Evolutionary conservation across 2,888 invertebrate genomes (phyloP).

Genomic region (Psylliodes chrysocephalus): DNA sequence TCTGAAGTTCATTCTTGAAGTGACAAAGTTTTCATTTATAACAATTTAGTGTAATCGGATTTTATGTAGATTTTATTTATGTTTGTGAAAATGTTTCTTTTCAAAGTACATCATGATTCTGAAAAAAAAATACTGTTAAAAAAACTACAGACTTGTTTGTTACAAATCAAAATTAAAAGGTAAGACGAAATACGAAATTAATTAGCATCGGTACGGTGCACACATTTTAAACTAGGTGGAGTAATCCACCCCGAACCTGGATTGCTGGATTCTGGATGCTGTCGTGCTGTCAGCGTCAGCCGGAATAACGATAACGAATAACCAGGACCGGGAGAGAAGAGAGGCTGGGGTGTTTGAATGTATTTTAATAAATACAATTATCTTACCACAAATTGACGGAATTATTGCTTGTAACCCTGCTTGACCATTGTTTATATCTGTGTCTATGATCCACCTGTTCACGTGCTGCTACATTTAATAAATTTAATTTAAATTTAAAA

Average conservation of each 20-base stretch:
- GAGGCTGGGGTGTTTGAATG: not conserved
- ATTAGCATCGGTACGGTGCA: conserved; percentile 1
- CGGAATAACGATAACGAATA: not conserved
- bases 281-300: not conserved
- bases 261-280: not conserved
- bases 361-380: not conserved
- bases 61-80: not conserved
- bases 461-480: not conserved
- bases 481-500: conserved; percentile 12
- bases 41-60: not conserved
- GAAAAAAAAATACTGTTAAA: not conserved
- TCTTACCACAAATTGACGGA: conserved; percentile 10
- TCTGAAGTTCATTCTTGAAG: conserved; percentile 40
- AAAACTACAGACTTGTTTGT: not conserved
- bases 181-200: not conserved
- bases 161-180: not conserved
- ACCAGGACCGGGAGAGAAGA: too few relatives aligned
- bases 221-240: not conserved
- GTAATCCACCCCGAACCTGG: conserved; percentile 12
- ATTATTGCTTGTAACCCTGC: conserved; percentile 12
- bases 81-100: not conserved
- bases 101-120: not conserved
- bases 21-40: not conserved
- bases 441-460: not conserved
- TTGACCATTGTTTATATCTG: not conserved